phyloP scores from a whole-genome alignment of 2,797 vertebrate genomes.

The Xiphophorus birchmanni region DNA sequence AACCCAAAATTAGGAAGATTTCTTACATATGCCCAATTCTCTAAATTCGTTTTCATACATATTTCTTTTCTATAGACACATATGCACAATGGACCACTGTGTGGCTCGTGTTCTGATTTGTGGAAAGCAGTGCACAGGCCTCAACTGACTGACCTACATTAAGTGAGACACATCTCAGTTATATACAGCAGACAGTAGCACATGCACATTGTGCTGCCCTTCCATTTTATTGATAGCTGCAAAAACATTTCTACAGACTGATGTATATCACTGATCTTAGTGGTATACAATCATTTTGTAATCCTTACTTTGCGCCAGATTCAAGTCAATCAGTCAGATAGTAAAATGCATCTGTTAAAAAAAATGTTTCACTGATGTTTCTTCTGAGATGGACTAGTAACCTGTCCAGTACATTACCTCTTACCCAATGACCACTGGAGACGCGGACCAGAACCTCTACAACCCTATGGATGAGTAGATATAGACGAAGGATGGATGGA shows the following conservation, averaged over 20 bases:
- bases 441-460: neutral
- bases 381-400: neutral
- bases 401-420: neutral
- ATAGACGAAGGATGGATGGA: neutral
- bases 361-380: neutral
- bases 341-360: neutral
- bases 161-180: neutral
- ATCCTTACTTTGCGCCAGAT: neutral
- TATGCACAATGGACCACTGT: neutral
- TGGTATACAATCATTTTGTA: neutral
- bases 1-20: neutral
- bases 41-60: too few species aligned
- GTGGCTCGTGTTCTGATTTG: neutral
- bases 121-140: neutral
- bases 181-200: neutral
- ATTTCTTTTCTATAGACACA: too few species aligned
- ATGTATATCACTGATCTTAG: neutral
- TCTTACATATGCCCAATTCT: too few species aligned
- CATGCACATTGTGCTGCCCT: neutral
- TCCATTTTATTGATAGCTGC: neutral
- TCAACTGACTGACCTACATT: neutral
- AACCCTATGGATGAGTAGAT: neutral
- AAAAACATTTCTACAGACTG: neutral
- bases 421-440: neutral
- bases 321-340: neutral